phyloP scores from a whole-genome alignment of 2,888 invertebrate genomes.

The Chymomyza procnemis region DNA sequence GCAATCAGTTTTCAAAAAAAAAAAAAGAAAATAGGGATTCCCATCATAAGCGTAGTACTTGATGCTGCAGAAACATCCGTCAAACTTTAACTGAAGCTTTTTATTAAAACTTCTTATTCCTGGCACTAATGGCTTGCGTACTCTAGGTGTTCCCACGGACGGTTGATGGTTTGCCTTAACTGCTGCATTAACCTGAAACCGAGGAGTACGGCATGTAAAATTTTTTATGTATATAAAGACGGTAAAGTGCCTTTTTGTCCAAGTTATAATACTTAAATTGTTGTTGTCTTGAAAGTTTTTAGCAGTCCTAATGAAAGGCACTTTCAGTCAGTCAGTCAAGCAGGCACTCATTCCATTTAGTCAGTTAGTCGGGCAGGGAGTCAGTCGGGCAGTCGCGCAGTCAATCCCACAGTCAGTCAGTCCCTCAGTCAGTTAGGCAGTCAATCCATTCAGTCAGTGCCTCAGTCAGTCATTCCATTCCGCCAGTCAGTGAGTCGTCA shows the following conservation, averaged over 20 bases:
- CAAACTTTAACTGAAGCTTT: too few relatives aligned
- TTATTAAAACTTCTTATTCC: too few relatives aligned
- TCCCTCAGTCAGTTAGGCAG: not conserved
- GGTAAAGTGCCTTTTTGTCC: not conserved
- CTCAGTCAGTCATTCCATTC: not conserved
- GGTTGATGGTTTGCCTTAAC: too few relatives aligned
- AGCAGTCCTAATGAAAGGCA: not conserved
- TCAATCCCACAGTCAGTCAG: not conserved
- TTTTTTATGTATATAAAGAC: not conserved
- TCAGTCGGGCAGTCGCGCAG: too few relatives aligned
- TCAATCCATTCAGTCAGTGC: too few relatives aligned
- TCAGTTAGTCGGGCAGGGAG: not conserved
- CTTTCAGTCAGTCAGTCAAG: not conserved
- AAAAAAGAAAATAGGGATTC: too few relatives aligned
- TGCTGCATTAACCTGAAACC: too few relatives aligned
- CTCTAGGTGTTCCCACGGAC: too few relatives aligned
- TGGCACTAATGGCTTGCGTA: too few relatives aligned
- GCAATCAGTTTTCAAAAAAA: too few relatives aligned
- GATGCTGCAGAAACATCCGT: too few relatives aligned
- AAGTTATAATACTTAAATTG: not conserved
- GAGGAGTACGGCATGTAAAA: not conserved
- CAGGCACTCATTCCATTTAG: not conserved
- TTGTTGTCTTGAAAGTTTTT: conserved; percentile 50
- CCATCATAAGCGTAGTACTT: too few relatives aligned
- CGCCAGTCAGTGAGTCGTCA: not conserved